Percentiles rank a stretch among this genome's conserved stretches.
phyloP scores from a whole-genome alignment of 2,797 vertebrate genomes.

The Hephaestus fuliginosus region DNA sequence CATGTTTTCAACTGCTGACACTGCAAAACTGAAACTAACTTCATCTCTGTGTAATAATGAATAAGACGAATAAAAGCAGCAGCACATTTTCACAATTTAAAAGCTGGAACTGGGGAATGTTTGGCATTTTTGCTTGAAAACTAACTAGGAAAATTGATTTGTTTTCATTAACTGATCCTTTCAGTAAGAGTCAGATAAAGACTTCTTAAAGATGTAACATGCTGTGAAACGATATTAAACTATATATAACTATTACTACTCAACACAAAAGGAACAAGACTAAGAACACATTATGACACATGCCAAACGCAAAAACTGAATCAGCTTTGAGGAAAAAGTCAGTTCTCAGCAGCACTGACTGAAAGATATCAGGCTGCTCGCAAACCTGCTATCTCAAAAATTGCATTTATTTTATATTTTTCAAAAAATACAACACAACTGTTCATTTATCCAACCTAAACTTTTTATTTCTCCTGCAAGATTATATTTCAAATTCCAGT shows the following conservation, averaged over 20 bases:
- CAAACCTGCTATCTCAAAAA: not conserved
- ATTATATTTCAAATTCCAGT: not conserved
- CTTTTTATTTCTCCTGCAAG: not conserved
- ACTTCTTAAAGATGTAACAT: not conserved
- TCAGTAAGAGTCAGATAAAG: not conserved
- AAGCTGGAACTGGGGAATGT: not conserved
- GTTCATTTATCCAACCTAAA: not conserved
- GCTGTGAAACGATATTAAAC: not conserved
- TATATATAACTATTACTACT: not conserved
- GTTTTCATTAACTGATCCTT: not conserved
- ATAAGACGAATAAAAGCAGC: not conserved
- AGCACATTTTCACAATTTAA: not conserved
- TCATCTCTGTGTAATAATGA: not conserved
- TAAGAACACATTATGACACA: not conserved
- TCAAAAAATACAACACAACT: not conserved
- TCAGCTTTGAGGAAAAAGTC: not conserved
- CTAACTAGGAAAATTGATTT: not conserved
- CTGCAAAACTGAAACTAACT: not conserved
- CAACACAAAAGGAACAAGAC: not conserved
- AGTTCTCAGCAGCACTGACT: not conserved
- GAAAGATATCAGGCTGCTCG: conserved; percentile 16
- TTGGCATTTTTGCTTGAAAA: not conserved
- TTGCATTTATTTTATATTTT: too few species aligned
- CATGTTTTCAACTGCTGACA: not conserved
- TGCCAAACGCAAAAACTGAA: not conserved